Percentiles rank a stretch among this genome's conserved stretches.
These are phyloP conservation scores for Caenorhabditis angaria DNA, from an alignment of 2,888 invertebrate species.

Conservation along the genomic window DNA sequence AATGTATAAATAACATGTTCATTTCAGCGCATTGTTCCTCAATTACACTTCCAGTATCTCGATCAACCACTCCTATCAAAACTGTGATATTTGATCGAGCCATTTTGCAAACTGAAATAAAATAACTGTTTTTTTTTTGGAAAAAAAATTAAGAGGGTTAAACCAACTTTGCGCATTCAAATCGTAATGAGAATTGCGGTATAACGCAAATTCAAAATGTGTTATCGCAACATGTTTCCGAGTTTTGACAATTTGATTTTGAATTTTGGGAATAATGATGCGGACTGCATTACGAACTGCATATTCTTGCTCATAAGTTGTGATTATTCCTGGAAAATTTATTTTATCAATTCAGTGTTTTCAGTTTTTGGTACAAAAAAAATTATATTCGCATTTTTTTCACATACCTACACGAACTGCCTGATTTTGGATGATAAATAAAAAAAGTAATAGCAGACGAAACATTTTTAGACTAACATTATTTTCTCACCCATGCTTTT, in stretches of 20 bases:
- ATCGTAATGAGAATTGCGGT: constrained; percentile 18
- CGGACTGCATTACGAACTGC: constrained; percentile 31
- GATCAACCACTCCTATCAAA: constrained; percentile 55
- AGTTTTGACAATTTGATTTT: constrained; percentile 34
- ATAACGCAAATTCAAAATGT: constrained; percentile 16
- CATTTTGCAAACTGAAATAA: constrained; percentile 46
- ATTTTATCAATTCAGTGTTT: no score
- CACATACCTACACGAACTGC: neutral
- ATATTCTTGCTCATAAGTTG: constrained; percentile 21
- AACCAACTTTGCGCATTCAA: constrained; percentile 30
- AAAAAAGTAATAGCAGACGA: neutral
- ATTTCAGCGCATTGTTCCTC: constrained; percentile 54
- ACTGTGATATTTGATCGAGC: constrained; percentile 42
- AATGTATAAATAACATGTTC: constrained; percentile 49
- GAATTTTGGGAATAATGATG: constrained; percentile 37
- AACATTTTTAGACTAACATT: neutral
- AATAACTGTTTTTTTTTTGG: neutral
- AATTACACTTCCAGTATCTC: constrained; percentile 50
- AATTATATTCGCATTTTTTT: no score
- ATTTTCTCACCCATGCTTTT: no score
- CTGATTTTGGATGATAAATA: neutral
- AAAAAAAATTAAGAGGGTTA: no score
- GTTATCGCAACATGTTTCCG: constrained; percentile 20
- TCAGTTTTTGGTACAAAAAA: no score
- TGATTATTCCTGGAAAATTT: constrained; percentile 27